Percentiles rank a stretch among this genome's conserved stretches.
phyloP scores from a whole-genome alignment of 2,113 vertebrate genomes.

The Xyrauchen texanus region DNA sequence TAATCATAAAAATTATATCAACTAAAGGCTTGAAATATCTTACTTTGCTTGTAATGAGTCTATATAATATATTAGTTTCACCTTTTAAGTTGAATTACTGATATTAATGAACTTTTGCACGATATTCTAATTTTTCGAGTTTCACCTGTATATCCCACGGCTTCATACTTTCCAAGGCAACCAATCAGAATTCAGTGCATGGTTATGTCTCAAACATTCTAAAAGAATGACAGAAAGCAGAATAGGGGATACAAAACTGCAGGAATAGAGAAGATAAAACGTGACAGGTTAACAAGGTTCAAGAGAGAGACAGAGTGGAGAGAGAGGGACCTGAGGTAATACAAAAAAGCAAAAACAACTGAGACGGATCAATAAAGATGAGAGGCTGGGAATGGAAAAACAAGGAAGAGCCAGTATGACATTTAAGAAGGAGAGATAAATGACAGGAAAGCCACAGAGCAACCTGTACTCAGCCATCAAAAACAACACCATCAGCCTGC shows the following conservation, averaged over 20 bases:
- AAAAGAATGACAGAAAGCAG: not conserved
- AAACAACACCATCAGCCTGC: not conserved
- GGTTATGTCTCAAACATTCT: not conserved
- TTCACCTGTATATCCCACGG: not conserved
- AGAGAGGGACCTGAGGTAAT: not conserved
- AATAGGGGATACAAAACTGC: slow-evolving; percentile 11
- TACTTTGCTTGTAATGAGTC: too few relatives aligned
- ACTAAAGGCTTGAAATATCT: too few relatives aligned
- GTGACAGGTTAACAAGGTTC: too few relatives aligned
- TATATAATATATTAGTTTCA: too few relatives aligned
- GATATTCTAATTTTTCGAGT: too few relatives aligned
- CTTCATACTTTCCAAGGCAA: not conserved
- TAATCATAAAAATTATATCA: too few relatives aligned
- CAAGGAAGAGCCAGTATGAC: slow-evolving; percentile 14
- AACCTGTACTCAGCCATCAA: slow-evolving; percentile 13
- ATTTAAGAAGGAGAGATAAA: not conserved
- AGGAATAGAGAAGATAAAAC: not conserved
- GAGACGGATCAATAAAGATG: slow-evolving; percentile 27
- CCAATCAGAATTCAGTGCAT: not conserved
- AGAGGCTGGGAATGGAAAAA: slow-evolving; percentile 6
- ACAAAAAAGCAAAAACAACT: slow-evolving; percentile 7
- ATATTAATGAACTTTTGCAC: too few relatives aligned
- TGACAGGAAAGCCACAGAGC: not conserved
- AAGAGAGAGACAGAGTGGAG: slow-evolving; percentile 18
- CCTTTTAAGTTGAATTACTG: too few relatives aligned